Conservation (phyloP, 2,888 invertebrate species). For the Acanthopleura granulata region DNA sequence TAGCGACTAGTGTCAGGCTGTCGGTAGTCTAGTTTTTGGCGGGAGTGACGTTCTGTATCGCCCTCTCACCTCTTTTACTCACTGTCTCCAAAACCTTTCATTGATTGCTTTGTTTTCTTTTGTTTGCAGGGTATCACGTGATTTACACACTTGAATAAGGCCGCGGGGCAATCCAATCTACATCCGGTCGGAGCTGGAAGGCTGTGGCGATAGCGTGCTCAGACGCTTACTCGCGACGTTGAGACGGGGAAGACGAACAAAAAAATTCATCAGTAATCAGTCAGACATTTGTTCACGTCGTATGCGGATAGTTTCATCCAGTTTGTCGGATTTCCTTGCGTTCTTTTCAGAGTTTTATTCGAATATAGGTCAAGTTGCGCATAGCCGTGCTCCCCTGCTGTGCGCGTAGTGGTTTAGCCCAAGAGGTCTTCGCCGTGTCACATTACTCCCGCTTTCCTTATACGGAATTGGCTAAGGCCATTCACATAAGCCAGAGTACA, state of each 20-base stretch:
- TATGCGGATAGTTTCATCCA: not conserved
- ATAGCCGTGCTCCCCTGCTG: not conserved
- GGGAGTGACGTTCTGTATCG: too few species aligned
- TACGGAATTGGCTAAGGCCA: constrained; percentile 1
- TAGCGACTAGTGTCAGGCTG: too few species aligned
- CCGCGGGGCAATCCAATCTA: not conserved
- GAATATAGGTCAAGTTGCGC: constrained; percentile 1
- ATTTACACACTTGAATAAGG: constrained; percentile 17
- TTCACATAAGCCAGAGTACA: not conserved
- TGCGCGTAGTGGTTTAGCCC: not conserved
- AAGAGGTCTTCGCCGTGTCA: constrained; percentile 13
- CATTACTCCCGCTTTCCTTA: not conserved
- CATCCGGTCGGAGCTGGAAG: constrained; percentile 13
- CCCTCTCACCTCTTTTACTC: too few species aligned
- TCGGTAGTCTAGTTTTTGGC: too few species aligned
- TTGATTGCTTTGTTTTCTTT: constrained; percentile 18
- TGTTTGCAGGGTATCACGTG: constrained; percentile 11
- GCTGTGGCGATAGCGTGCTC: not conserved
- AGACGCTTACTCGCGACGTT: not conserved
- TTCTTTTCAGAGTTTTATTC: too few species aligned
- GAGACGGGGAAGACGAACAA: too few species aligned
- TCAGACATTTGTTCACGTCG: not conserved
- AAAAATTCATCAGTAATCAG: not conserved
- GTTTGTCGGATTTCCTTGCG: too few species aligned
- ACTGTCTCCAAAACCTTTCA: constrained; percentile 3